Conservation (phyloP, 2,797 vertebrate species). For the Lepilemur ruficaudatus region DNA sequence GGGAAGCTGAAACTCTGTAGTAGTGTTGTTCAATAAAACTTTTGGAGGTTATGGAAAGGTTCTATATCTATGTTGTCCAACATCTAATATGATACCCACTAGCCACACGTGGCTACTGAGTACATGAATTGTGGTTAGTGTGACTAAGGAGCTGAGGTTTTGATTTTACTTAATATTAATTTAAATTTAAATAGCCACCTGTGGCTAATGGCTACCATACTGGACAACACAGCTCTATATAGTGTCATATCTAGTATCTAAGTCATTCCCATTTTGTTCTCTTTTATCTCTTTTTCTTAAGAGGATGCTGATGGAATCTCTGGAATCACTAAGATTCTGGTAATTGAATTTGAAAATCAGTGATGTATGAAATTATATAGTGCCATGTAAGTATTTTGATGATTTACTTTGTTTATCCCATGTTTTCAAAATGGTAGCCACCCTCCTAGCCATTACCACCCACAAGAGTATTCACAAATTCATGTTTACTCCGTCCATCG, state of each 20-base stretch:
- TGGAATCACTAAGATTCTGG: not conserved
- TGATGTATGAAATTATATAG: not conserved
- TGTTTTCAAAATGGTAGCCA: constrained; percentile 4
- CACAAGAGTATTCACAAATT: constrained; percentile 18
- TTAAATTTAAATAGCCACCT: not conserved
- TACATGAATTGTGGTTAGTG: not conserved
- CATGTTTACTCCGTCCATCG: not conserved
- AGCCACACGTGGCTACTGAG: not conserved
- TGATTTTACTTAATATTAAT: constrained; percentile 5
- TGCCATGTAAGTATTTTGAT: not conserved
- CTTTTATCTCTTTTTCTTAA: not conserved
- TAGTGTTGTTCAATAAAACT: not conserved
- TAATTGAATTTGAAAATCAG: constrained; percentile 17
- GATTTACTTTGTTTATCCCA: not conserved
- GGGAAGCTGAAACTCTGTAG: not conserved
- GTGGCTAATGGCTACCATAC: not conserved
- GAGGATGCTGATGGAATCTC: not conserved
- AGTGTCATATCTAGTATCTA: not conserved
- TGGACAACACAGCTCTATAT: not conserved
- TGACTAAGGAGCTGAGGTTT: not conserved
- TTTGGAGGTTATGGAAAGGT: not conserved
- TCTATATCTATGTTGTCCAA: not conserved
- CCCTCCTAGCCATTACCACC: not conserved
- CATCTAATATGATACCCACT: not conserved
- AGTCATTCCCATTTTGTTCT: not conserved